Conservation (phyloP, 2,113 vertebrate genomes). For the Esox niger region DNA sequence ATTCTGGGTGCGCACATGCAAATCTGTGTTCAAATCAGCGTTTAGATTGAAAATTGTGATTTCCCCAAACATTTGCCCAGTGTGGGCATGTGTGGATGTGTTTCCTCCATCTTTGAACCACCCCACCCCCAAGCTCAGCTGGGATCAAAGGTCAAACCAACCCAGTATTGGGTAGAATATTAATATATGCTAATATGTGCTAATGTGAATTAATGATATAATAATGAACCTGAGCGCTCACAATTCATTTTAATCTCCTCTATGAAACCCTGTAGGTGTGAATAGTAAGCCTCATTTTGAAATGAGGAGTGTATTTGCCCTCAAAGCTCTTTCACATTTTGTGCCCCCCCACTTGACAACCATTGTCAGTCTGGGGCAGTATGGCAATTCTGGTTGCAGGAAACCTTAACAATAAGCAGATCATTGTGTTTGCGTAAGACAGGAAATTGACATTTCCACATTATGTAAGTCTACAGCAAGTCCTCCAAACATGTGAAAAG, state of each 20-base stretch:
- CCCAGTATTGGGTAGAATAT: background rate
- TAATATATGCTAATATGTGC: conserved; percentile 6
- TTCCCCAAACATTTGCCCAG: background rate
- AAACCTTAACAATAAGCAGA: too few species aligned
- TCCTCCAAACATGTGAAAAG: too few species aligned
- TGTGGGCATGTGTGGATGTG: background rate
- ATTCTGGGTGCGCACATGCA: background rate
- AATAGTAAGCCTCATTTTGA: conserved; percentile 7
- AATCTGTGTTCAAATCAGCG: background rate
- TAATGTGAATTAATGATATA: background rate
- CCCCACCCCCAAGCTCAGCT: background rate
- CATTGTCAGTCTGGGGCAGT: background rate
- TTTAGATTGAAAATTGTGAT: background rate
- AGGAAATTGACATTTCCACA: too few species aligned
- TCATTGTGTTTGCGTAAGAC: too few species aligned
- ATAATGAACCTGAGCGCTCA: background rate
- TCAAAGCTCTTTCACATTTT: conserved; percentile 26
- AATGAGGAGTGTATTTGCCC: conserved; percentile 28
- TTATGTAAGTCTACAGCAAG: too few species aligned
- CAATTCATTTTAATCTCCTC: conserved; percentile 28
- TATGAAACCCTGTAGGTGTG: conserved; percentile 8
- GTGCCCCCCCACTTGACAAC: conserved; percentile 21
- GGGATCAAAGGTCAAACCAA: conserved; percentile 4
- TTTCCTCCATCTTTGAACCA: background rate
- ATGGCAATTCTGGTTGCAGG: background rate